Evolutionary conservation across 2,888 invertebrate species (phyloP).

Genomic region (Xestoiulus laeticollis): DNA sequence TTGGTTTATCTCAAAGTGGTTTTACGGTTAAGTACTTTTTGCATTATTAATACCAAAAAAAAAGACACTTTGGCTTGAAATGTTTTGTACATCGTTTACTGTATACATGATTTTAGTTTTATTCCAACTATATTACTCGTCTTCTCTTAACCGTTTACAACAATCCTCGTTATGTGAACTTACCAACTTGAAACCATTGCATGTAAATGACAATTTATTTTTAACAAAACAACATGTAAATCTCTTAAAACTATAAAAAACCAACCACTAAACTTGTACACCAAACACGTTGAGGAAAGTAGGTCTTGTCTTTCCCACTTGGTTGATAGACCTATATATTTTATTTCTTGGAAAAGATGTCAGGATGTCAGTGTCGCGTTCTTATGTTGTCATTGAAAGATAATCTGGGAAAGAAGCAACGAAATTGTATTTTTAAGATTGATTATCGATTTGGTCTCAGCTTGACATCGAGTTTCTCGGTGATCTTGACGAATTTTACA

Average conservation of each 20-base stretch:
- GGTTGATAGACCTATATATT: neutral
- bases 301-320: neutral
- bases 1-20: too few species aligned
- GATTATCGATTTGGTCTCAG: neutral
- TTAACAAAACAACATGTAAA: neutral
- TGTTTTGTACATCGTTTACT: too few species aligned
- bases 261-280: neutral
- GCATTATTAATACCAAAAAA: too few species aligned
- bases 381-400: neutral
- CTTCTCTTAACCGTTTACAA: too few species aligned
- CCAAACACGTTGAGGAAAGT: neutral
- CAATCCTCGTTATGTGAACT: too few species aligned
- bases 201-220: neutral
- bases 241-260: neutral
- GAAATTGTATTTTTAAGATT: slow-evolving; percentile 26
- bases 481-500: slow-evolving; percentile 9
- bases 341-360: neutral
- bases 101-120: too few species aligned
- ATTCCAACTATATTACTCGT: too few species aligned
- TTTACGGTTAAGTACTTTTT: too few species aligned
- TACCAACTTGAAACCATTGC: too few species aligned
- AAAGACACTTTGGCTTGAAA: too few species aligned
- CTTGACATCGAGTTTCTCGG: slow-evolving; percentile 5
- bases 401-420: neutral
- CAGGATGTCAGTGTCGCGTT: neutral